Base-by-base conservation (phyloP, 2,888 invertebrate genomes). In the Lordiphosa andalusiaca region DNA sequence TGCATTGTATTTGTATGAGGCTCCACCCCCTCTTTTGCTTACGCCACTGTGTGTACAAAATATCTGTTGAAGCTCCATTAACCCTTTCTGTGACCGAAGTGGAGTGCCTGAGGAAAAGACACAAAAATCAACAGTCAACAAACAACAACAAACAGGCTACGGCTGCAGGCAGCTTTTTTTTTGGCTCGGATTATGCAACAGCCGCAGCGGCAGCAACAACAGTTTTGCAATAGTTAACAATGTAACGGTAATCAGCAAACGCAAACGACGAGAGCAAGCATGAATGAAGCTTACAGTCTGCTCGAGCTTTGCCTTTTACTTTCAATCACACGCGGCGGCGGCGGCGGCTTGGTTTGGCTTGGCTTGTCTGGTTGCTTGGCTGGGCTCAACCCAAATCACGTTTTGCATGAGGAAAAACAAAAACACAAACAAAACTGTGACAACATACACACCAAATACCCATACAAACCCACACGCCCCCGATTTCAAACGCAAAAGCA, bases 281-380 rank as follows among this genome's bases (percentile, higher is more conserved):
- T 82, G 80, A 77, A 77, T 83, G 80, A 78, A 82, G 81, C 83
- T 77, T 82, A 75, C 49, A 62, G 41, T 50, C 65, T 61, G 76
- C 61, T 67, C 69, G 69, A 80, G 80, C 76, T 80, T 77, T 80
- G 70, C 73, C 82, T 86, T 87, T 86, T 83, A 85, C 87, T 86
- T 86, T 86, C 86, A 82, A 83, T 85, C 85, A 67, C 39, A 49
- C 25, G 23, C 65, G 71, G 62, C 76, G 59, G 61, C 63, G 55
- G 58, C 59, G 53, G 21, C 21, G 21, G 40, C 23, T 1, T 2
- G 16, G 16, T 2, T 16, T 16, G 2, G 2, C 16, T 16, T 16
- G 13, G 21, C 12, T 6, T 36, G 19, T 25, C 13, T 40, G 53
- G 30, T 53, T 2, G 23, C 16, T 41, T 16, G 36, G 23, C 55